These are phyloP conservation scores for Lacanobia oleracea DNA, from an alignment of 2,888 invertebrate species.

Conservation along the genomic window DNA sequence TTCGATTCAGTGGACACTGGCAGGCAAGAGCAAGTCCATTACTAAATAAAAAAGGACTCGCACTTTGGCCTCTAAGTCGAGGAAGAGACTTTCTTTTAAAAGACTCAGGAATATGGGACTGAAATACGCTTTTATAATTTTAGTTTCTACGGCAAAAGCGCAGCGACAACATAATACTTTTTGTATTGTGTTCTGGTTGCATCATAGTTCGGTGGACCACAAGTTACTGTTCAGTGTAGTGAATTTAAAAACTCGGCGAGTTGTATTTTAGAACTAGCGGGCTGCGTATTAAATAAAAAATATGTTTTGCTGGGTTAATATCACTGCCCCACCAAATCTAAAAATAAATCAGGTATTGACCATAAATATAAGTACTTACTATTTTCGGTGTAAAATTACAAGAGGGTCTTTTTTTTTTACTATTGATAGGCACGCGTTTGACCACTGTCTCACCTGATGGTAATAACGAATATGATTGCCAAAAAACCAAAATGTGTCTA, in stretches of 20 bases:
- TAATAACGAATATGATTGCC: too few species aligned
- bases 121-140: not conserved
- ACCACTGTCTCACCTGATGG: too few species aligned
- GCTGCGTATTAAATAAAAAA: conserved; percentile 3
- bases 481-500: too few species aligned
- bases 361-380: not conserved
- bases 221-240: conserved; percentile 25
- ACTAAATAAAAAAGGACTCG: too few species aligned
- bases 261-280: conserved; percentile 21
- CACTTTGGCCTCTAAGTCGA: too few species aligned
- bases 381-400: too few species aligned
- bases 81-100: too few species aligned
- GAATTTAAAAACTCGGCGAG: conserved; percentile 38
- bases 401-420: too few species aligned
- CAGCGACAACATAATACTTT: not conserved
- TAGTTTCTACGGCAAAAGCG: not conserved
- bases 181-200: conserved; percentile 16
- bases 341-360: not conserved
- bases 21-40: too few species aligned
- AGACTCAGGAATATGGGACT: not conserved
- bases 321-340: not conserved
- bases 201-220: conserved; percentile 26
- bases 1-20: too few species aligned
- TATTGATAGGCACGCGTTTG: too few species aligned
- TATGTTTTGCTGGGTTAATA: not conserved